Evolutionary conservation across 1,140 invertebrate species (phyloP), one percentile per base, ranked within the genome.

Genomic region (Notospermus geniculatus): DNA sequence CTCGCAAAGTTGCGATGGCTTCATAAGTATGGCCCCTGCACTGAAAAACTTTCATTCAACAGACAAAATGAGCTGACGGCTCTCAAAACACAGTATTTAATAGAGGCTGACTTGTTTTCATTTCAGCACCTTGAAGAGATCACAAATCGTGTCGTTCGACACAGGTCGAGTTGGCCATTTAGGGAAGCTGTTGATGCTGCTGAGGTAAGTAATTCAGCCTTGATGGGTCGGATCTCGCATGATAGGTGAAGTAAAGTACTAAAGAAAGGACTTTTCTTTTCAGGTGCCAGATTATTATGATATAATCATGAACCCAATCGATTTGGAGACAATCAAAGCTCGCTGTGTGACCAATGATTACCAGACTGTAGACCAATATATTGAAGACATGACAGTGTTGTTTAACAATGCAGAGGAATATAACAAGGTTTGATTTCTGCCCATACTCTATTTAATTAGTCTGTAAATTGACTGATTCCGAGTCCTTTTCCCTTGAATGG

Each of bases 281-380:
- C 62, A 78, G 76, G 76, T 77, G 1, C 76, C 76, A 22, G 75
- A 78, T 55, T 78, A 78, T 63, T 71, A 75, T 63, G 56, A 65
- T 17, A 69, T 77, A 43, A 73, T 78, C 15, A 72, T 71, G 43
- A 71, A 76, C 54, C 76, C 76, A 9, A 71, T 78, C 58, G 75
- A 76, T 57, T 72, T 78, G 28, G 71, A 73, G 67, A 76, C 73
- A 5, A 73, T 78, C 58, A 71, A 70, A 57, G 73, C 75, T 41
- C 66, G 70, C 43, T 66, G 72, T 54, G 65, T 70, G n/a, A 67
- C 71, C 39, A 52, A 74, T 13, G 71, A 69, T 32, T 78, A 78
- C 50, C 68, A 71, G 0, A 75, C 73, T 4, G 66, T 69, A 15
- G 66, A 74, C 54, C 71, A 76, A 46, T 73, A 75, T 59, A 63